Evolutionary conservation across 2,888 invertebrate genomes (phyloP).

Genomic region (Macrosiphum euphorbiae): DNA sequence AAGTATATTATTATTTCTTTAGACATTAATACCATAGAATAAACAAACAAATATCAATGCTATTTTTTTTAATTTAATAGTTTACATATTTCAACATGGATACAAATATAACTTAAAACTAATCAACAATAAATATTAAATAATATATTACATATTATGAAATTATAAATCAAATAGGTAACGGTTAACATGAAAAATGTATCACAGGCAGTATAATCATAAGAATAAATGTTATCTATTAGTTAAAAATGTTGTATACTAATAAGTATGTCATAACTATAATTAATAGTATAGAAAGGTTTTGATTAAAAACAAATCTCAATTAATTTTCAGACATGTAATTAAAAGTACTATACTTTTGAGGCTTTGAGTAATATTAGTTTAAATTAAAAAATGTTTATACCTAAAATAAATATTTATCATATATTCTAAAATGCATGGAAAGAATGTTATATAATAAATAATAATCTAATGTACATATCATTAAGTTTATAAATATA

Average conservation of each 20-base stretch:
- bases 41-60: neutral
- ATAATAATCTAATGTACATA: neutral
- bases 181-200: slow-evolving; percentile 32
- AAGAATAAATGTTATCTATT: neutral
- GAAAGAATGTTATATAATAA: neutral
- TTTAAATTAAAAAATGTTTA: neutral
- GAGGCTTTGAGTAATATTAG: too few relatives aligned
- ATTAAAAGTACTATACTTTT: neutral
- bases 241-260: neutral
- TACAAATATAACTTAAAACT: slow-evolving; percentile 34
- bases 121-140: slow-evolving; percentile 34
- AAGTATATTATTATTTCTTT: too few relatives aligned
- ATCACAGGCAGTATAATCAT: slow-evolving; percentile 40
- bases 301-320: neutral
- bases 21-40: too few relatives aligned
- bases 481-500: neutral
- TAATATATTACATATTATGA: neutral
- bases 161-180: slow-evolving; percentile 48
- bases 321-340: neutral
- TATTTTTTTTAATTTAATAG: neutral
- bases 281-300: neutral
- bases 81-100: neutral
- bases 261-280: neutral
- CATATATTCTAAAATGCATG: neutral
- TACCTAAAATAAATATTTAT: neutral